These are phyloP conservation scores for Sebastes diaconus DNA, from an alignment of 2,797 vertebrate species.

Conservation along the genomic window DNA sequence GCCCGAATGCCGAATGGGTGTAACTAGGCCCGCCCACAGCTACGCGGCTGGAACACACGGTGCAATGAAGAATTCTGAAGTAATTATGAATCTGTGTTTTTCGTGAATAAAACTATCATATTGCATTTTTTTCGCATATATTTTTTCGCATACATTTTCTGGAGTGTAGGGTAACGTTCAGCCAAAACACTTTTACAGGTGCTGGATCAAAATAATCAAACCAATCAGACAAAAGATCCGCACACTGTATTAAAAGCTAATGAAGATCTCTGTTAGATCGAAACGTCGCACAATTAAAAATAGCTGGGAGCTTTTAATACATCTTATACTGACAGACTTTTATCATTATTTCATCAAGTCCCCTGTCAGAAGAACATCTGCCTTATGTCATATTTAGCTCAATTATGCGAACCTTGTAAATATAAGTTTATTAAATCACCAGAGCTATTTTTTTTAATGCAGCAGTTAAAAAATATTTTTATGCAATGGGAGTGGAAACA, in stretches of 20 bases:
- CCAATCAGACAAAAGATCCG: no score
- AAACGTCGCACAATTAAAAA: background rate
- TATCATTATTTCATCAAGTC: background rate
- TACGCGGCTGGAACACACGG: background rate
- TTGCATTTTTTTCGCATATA: background rate
- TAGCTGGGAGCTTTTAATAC: background rate
- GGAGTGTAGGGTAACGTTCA: background rate
- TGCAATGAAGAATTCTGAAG: background rate
- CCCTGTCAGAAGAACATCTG: background rate
- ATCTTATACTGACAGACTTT: background rate
- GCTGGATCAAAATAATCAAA: no score
- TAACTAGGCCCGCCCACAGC: no score
- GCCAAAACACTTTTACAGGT: no score
- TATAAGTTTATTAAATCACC: background rate
- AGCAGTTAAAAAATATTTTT: background rate
- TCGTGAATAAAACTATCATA: background rate
- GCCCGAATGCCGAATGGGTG: no score
- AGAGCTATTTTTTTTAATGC: background rate
- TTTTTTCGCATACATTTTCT: background rate
- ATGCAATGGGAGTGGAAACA: background rate
- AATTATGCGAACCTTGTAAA: background rate
- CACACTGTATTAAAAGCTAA: background rate
- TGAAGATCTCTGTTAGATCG: background rate
- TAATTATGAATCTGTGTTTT: background rate
- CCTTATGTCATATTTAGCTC: background rate